Conservation (phyloP, 1,140 invertebrate species). For the Drosophila novamexicana region DNA sequence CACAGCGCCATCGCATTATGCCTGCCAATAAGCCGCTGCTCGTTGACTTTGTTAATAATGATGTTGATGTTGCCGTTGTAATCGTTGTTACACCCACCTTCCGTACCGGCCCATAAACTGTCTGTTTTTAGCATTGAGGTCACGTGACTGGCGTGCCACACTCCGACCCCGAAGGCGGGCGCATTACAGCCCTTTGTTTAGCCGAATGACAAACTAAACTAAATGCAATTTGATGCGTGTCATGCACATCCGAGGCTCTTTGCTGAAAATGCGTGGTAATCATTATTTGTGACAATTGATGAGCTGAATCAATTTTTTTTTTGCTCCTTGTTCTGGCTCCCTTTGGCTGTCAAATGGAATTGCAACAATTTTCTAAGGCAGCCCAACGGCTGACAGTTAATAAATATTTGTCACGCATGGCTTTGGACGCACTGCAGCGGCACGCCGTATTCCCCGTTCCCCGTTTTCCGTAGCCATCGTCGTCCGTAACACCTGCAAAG, state of each 20-base stretch:
- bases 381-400: constrained; percentile 63
- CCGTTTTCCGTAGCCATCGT: background rate
- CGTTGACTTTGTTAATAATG: constrained; percentile 79
- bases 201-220: constrained; percentile 74
- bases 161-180: background rate
- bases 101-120: constrained; percentile 12
- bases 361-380: constrained; percentile 49
- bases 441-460: background rate
- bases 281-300: constrained; percentile 82
- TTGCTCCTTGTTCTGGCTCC: background rate
- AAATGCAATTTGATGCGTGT: constrained; percentile 82
- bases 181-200: constrained; percentile 40
- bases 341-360: constrained; percentile 35
- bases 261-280: constrained; percentile 76
- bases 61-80: constrained; percentile 46
- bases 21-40: constrained; percentile 51
- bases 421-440: constrained; percentile 62
- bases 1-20: constrained; percentile 50
- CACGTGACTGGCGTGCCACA: constrained; percentile 61
- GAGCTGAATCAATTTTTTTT: constrained; percentile 68
- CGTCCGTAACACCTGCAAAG: constrained; percentile 58
- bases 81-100: constrained; percentile 16
- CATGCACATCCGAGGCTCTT: constrained; percentile 40
- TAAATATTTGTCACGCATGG: constrained; percentile 76
- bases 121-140: constrained; percentile 70